Percentiles rank a stretch among this genome's conserved stretches.
Conservation (phyloP, 2,797 vertebrate species). For the Acomys russatus region DNA sequence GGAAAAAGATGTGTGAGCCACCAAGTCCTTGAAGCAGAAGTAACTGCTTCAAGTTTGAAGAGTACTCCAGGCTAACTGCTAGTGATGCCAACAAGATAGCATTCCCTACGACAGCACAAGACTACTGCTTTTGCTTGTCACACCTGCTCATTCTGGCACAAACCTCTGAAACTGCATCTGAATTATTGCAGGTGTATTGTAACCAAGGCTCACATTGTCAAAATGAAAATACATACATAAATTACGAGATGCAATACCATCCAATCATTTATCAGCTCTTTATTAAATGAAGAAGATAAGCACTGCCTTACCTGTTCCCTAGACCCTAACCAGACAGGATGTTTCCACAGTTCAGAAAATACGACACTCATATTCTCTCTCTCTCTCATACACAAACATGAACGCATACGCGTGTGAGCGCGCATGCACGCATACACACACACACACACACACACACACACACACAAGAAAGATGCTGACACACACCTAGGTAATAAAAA, state of each 20-base stretch:
- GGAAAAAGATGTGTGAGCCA: background rate
- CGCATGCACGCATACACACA: background rate
- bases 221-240: conserved; percentile 11
- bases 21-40: background rate
- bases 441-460: background rate
- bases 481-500: background rate
- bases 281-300: conserved; percentile 22
- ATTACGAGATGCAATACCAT: background rate
- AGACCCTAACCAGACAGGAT: background rate
- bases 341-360: background rate
- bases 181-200: conserved; percentile 26
- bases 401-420: too few relatives aligned
- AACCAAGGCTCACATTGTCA: background rate
- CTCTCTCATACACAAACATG: too few relatives aligned
- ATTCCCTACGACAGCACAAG: background rate
- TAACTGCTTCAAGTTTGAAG: background rate
- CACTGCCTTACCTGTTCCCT: fast-evolving
- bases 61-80: background rate
- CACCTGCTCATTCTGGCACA: background rate
- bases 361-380: too few relatives aligned
- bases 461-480: background rate
- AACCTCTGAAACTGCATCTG: background rate
- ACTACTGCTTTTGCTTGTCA: background rate
- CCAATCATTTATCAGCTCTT: background rate
- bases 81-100: background rate